phyloP scores from a whole-genome alignment of 2,888 invertebrate species.

The Orthosia gracilis region DNA sequence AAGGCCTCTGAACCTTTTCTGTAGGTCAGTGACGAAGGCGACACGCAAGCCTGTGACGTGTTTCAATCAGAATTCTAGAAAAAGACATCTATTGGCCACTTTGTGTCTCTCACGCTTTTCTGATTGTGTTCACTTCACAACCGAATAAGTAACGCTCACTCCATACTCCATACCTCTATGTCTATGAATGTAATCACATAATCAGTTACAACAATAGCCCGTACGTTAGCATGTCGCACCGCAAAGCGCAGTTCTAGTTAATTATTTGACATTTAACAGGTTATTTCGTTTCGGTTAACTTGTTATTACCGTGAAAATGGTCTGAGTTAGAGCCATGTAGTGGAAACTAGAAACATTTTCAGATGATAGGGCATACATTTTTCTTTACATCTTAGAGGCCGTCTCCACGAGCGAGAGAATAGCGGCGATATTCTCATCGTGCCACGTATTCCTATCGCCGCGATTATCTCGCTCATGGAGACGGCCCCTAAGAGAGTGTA shows the following conservation, averaged over 20 bases:
- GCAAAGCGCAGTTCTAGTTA: constrained; percentile 24
- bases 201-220: constrained; percentile 66
- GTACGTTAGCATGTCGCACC: constrained; percentile 8
- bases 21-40: not conserved
- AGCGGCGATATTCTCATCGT: no score
- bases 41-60: not conserved
- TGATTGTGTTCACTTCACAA: not conserved
- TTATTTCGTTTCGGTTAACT: constrained; percentile 31
- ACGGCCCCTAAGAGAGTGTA: no score
- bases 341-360: not conserved
- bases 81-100: not conserved
- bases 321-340: constrained; percentile 5
- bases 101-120: not conserved
- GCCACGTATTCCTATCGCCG: no score
- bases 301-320: constrained; percentile 25
- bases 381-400: no score
- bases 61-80: not conserved
- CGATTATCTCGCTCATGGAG: no score
- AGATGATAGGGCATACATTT: no score
- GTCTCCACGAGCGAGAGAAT: no score
- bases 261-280: constrained; percentile 50
- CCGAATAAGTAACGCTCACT: not conserved
- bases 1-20: not conserved
- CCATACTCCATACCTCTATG: not conserved
- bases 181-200: constrained; percentile 42